A percentile compares a stretch with the other conserved stretches of the same genome.
phyloP scores from a whole-genome alignment of 30 jellyfish, hydroid and myxozoan genomes.

The Haliclystus octoradiatus region DNA sequence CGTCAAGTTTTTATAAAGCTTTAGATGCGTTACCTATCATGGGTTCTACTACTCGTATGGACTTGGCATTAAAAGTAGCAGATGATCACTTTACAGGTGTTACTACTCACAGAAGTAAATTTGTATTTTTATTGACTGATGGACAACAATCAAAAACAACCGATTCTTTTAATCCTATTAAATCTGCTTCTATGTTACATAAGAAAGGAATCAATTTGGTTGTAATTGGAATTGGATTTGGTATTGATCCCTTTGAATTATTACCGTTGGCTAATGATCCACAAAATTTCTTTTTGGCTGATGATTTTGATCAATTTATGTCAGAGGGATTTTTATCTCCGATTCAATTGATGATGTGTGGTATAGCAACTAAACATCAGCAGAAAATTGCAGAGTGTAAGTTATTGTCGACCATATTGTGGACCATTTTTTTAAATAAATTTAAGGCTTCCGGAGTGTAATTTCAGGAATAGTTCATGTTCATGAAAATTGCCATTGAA shows the following conservation, averaged over 20 bases:
- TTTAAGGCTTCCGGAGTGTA: no score
- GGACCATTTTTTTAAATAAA: no score
- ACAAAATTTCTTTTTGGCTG: conserved; percentile 21
- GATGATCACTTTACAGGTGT: no score
- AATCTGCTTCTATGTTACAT: conserved; percentile 25
- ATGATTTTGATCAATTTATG: conserved; percentile 32
- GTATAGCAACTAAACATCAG: no score
- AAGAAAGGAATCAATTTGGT: conserved; percentile 46
- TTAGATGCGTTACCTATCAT: conserved; percentile 50
- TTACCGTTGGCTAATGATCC: conserved; percentile 7
- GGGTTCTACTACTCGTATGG: conserved; percentile 63
- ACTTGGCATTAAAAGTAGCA: conserved; percentile 48
- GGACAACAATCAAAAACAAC: conserved; percentile 39
- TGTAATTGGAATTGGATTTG: conserved; percentile 43
- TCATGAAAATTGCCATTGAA: no score
- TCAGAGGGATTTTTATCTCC: conserved; percentile 25
- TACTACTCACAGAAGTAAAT: no score
- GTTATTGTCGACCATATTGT: no score
- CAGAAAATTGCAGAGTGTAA: no score
- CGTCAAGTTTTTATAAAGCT: conserved; percentile 35
- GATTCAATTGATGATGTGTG: no score
- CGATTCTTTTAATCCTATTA: conserved; percentile 24
- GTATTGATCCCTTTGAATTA: conserved; percentile 18
- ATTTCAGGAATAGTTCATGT: no score
- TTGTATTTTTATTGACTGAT: conserved; percentile 41